phyloP scores from a whole-genome alignment of 2,113 vertebrate species.

The rat (Rattus norvegicus) region GRCr8 NC_086021.1:186226001-186226500 shows the following conservation, averaged over 20 bases:
- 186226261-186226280: too few relatives aligned
- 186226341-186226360: not conserved
- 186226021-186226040: not conserved
- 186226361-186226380: not conserved
- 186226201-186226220: not conserved
- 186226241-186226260: too few relatives aligned
- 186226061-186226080: rapidly evolving
- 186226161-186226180: not conserved
- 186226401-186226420: not conserved
- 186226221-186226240: rapidly evolving
- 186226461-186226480: not conserved
- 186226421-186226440: too few relatives aligned
- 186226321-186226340: not conserved
- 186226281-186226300: not conserved
- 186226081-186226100: not conserved
- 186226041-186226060: not conserved
- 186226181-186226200: not conserved
- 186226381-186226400: too few relatives aligned
- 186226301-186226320: too few relatives aligned
- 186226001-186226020: not conserved
- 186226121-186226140: too few relatives aligned
- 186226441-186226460: not conserved
- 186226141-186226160: rapidly evolving
- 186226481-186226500: not conserved
- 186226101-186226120: not conserved